These are phyloP conservation scores for Lepidochitona cinerea DNA, from an alignment of 2,888 invertebrate species.

Conservation along the genomic window DNA sequence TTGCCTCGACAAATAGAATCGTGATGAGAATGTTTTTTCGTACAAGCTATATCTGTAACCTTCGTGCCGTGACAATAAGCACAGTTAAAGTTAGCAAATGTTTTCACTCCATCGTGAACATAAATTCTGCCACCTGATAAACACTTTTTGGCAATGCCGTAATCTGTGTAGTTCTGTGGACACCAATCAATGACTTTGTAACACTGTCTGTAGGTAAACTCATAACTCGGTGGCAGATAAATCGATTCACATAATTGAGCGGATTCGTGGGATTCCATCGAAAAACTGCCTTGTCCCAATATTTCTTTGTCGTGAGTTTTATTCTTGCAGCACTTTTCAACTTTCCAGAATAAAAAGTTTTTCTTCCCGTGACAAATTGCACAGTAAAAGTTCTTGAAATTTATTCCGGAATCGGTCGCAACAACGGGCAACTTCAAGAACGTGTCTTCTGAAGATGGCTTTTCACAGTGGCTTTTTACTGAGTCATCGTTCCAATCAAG, in stretches of 20 bases:
- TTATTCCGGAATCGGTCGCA: constrained; percentile 22
- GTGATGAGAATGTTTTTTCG: neutral
- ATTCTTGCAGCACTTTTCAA: constrained; percentile 16
- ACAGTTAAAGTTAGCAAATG: constrained; percentile 50
- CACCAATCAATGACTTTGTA: neutral
- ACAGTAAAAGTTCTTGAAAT: constrained; percentile 41
- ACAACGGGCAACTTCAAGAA: constrained; percentile 37
- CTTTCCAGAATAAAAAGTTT: constrained; percentile 25
- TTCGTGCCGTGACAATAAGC: constrained; percentile 48
- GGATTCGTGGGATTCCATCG: neutral
- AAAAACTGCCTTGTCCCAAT: neutral
- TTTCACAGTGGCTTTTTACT: constrained; percentile 23
- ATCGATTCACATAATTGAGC: neutral
- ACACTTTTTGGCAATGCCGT: constrained; percentile 12
- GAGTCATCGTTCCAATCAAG: constrained; percentile 21
- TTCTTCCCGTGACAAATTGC: constrained; percentile 12
- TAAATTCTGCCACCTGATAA: constrained; percentile 11
- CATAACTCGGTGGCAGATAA: constrained; percentile 6
- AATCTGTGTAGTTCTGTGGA: neutral
- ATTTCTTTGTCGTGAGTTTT: neutral
- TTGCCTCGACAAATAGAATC: neutral
- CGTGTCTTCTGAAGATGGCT: constrained; percentile 8
- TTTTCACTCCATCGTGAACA: neutral
- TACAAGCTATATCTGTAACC: neutral
- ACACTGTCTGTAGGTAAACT: constrained; percentile 11